These are phyloP conservation scores for Suillia variegata DNA, from an alignment of 2,888 invertebrate species.

Conservation along the genomic window DNA sequence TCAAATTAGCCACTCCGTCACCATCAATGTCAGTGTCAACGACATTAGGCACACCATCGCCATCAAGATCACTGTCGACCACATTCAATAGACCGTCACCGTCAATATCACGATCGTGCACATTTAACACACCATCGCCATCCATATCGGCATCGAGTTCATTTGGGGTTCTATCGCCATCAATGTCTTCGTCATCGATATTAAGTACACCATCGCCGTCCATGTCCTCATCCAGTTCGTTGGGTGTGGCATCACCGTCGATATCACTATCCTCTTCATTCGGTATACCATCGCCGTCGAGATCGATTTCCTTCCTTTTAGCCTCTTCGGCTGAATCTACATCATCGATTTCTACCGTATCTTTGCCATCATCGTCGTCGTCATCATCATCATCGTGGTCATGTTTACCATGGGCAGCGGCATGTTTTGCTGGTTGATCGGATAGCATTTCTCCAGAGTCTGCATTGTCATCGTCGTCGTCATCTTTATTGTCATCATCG, in stretches of 20 bases:
- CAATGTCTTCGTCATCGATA: constrained; percentile 46
- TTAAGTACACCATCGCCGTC: constrained; percentile 40
- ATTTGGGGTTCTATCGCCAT: constrained; percentile 53
- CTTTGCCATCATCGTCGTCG: constrained; percentile 42
- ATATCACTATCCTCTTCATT: constrained; percentile 22
- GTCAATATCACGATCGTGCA: constrained; percentile 56
- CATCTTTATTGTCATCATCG: constrained; percentile 56
- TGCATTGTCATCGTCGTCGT: constrained; percentile 37
- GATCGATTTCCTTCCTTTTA: constrained; percentile 28
- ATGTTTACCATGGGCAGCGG: no score
- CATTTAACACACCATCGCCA: constrained; percentile 53
- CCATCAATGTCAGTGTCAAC: constrained; percentile 61
- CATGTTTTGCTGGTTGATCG: constrained; percentile 52
- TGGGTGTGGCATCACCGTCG: constrained; percentile 18
- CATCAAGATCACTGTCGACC: constrained; percentile 57
- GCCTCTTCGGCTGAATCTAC: constrained; percentile 53
- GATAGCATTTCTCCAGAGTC: constrained; percentile 48
- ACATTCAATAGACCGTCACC: constrained; percentile 55
- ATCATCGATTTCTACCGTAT: constrained; percentile 53
- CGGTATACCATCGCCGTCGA: constrained; percentile 11
- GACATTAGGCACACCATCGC: constrained; percentile 61
- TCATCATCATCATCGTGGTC: constrained; percentile 40
- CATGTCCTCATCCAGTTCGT: constrained; percentile 30
- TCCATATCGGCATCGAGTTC: constrained; percentile 51
- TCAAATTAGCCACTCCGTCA: constrained; percentile 60